Evolutionary conservation across 1,140 invertebrate species (phyloP), one percentile per base, ranked within the genome.

Genomic region (Calliopsis andreniformis): DNA sequence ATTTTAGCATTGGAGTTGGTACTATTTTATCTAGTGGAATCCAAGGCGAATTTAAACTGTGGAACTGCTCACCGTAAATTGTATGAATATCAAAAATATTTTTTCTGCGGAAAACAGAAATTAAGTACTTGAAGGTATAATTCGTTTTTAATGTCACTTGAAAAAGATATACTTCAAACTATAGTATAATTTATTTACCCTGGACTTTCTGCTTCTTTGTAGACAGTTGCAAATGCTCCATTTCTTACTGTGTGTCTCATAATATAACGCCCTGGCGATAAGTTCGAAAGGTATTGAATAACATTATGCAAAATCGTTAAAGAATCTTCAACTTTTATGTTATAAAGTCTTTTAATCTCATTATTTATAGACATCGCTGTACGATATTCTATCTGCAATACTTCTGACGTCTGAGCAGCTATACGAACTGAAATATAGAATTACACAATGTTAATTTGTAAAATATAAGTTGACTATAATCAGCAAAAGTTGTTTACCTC

Each of bases 341-440:
- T 79, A 64, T 91, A 88, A 35, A 90, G 85, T 30, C 88, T 86
- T n/a, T 82, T 80, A 3, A 90, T 85, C 76, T 93, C 92, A 8
- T 76, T 83, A 7, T 66, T 83, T 28, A 93, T 72, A 30, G 90
- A 89, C 35, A 84, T 82, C 55, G 87, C 61, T n/a, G 87, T 86
- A 45, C 87, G 87, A 70, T 87, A 87, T 79, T 93, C 92, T 58
- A 91, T 69, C 72, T 89, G 87, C 18, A 93, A 86, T 47, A 92
- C 56, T 85, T 93, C 91, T 5, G 76, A 66, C 18, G 78, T 88
- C 18, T 72, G 45, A 20, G 80, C 76, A 53, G 82, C 58, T 61
- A 92, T 88, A 73, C 92, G 80, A 18, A 90, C 92, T 93, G 67
- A 53, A 58, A 76, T 71, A 67, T 42, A 28, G 32, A 75, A 67